These are phyloP conservation scores for Graptemys geographica DNA, from an alignment of 2,797 vertebrate genomes.

Conservation along the genomic window DNA sequence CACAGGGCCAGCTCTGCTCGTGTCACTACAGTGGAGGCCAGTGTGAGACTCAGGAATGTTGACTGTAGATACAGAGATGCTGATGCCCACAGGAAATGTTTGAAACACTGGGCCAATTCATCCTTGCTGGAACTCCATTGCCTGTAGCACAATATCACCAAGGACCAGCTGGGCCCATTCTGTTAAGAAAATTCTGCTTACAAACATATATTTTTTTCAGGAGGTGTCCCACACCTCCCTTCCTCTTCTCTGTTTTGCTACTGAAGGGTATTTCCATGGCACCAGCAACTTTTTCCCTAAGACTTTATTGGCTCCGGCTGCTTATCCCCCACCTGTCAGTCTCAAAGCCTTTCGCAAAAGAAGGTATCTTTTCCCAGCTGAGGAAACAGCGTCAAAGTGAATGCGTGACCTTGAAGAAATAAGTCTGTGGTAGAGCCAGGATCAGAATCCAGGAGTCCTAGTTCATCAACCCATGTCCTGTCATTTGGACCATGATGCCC, in stretches of 20 bases:
- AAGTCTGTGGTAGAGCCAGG: background rate
- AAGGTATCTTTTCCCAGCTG: background rate
- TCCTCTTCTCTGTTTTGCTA: background rate
- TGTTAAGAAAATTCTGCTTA: conserved; percentile 8
- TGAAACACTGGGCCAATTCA: conserved; percentile 48
- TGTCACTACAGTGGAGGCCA: conserved; percentile 44
- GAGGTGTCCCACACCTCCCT: background rate
- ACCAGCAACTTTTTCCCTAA: background rate
- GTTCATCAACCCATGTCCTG: background rate
- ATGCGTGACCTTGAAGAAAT: background rate
- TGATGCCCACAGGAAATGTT: conserved; percentile 55
- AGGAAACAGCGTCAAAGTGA: background rate
- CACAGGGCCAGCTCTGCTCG: conserved; percentile 23
- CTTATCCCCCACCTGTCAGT: background rate
- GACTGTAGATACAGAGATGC: conserved; percentile 59
- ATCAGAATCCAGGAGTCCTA: background rate
- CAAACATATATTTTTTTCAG: background rate
- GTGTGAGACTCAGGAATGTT: conserved; percentile 27
- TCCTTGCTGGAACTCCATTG: conserved; percentile 45
- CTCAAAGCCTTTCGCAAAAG: conserved; percentile 18
- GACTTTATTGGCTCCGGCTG: background rate
- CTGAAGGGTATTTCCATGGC: background rate
- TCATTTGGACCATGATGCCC: background rate
- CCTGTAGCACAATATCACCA: conserved; percentile 38
- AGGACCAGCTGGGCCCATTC: conserved; percentile 42